phyloP scores from a whole-genome alignment of 2,888 invertebrate genomes.

The Tanypteryx hageni region DNA sequence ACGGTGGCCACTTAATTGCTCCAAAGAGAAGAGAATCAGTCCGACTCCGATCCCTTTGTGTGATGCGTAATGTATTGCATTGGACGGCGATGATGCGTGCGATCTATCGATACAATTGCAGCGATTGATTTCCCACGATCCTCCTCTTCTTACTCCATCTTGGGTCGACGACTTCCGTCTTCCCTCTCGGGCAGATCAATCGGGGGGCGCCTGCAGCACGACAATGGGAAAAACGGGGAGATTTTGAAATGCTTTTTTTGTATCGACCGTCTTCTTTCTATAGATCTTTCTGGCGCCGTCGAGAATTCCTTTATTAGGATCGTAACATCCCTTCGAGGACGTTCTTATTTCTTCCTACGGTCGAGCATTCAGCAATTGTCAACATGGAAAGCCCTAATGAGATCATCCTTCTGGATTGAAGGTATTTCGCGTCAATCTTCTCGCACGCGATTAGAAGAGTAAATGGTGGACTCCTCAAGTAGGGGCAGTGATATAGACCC shows the following conservation, averaged over 20 bases:
- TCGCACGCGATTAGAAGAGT: too few species aligned
- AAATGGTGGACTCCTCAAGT: too few species aligned
- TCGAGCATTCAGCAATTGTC: background rate
- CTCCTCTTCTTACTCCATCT: background rate
- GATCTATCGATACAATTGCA: background rate
- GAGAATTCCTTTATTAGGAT: background rate
- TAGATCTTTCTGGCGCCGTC: background rate
- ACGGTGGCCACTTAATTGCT: background rate
- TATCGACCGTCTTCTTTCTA: background rate
- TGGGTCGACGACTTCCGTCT: background rate
- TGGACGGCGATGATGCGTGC: background rate
- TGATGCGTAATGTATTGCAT: background rate
- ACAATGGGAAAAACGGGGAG: background rate
- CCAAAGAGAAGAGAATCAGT: background rate
- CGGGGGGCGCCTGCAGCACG: background rate
- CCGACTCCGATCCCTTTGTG: background rate
- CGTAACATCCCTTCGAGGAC: background rate
- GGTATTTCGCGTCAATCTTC: background rate
- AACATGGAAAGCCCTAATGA: background rate
- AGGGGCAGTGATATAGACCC: too few species aligned
- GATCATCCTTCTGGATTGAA: background rate
- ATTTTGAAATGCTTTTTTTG: background rate
- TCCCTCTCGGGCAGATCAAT: background rate
- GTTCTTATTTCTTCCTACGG: background rate
- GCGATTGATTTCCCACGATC: conserved; percentile 16